Base-by-base conservation (phyloP, 2,888 invertebrate species). In the Panopea generosa region DNA sequence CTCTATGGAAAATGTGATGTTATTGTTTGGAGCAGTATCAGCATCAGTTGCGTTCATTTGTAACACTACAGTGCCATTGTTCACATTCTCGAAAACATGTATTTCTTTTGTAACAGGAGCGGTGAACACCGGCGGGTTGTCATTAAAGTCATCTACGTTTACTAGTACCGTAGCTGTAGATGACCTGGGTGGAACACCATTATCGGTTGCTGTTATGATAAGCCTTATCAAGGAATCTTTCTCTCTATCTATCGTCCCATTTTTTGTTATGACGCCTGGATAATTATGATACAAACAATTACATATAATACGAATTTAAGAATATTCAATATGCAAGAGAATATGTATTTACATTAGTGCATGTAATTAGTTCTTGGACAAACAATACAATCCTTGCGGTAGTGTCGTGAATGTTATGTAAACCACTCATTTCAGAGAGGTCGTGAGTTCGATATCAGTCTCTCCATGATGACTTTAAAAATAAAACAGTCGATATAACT, bases 221-320 rank as follows among this genome's bases (percentile, higher is more conserved):
- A 77, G 22, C 4, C 24, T 6, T n/a, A 72, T 24, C 3, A 20
- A 49, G 2, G 14, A 16, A 22, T 63, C 59, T 33, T 11, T 47
- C 53, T 77, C 77, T 56, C 77, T 47, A 24, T 77, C 77, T 38
- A 77, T n/a, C 4, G 50, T 16, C 16, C 72, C 68, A 20, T 14
- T 55, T 26, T 77, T 77, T 22, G 56, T 55, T 7, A 77, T 26
- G 7, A 52, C 33, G 22, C 77, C 77, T 77, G 71, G 18, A 43
- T 33, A 9, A 49, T 7, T 33, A 11, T 33, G 11, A 33, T 33
- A 33, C 6, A 33, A 33, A 33, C 11, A 33, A 33, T 7, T 33
- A n/a, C n/a, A 45, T 45, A 45, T 20, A 45, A 45, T 16, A 45
- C 20, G n/a, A n/a, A n/a, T n/a, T n/a, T n/a, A n/a, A n/a, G n/a